These are phyloP conservation scores for Agrilus planipennis DNA, from an alignment of 1,140 invertebrate species.

Conservation along the genomic window DNA sequence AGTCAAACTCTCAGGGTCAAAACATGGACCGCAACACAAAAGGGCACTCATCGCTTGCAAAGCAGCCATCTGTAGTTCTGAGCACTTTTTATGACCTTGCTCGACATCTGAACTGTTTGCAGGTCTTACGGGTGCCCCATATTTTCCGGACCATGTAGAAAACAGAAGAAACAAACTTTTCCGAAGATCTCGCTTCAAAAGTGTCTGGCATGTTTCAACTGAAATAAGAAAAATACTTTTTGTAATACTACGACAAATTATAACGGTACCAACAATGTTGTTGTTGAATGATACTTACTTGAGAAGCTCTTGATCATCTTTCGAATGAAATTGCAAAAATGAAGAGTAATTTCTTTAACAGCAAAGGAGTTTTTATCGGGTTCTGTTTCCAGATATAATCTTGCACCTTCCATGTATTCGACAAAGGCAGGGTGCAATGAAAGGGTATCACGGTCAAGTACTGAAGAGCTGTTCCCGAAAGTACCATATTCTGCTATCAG, in stretches of 20 bases:
- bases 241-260: too few species aligned
- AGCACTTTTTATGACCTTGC: constrained; percentile 36
- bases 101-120: constrained; percentile 14
- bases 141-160: constrained; percentile 83
- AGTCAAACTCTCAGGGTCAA: constrained; percentile 69
- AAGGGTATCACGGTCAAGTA: constrained; percentile 70
- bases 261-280: not conserved
- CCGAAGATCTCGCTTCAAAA: constrained; percentile 78
- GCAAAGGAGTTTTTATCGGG: constrained; percentile 73
- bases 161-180: constrained; percentile 84
- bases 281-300: constrained; percentile 45
- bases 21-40: constrained; percentile 89
- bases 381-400: constrained; percentile 83
- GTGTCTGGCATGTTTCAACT: constrained; percentile 77
- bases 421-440: constrained; percentile 78
- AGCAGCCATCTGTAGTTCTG: constrained; percentile 54
- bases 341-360: constrained; percentile 74
- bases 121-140: constrained; percentile 38
- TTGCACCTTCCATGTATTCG: constrained; percentile 91
- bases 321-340: constrained; percentile 88
- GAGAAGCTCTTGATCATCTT: constrained; percentile 90
- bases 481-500: constrained; percentile 86
- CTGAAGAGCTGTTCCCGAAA: constrained; percentile 72
- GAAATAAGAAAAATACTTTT: constrained; percentile 28
- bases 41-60: constrained; percentile 87